Conservation (phyloP, 2,888 invertebrate genomes). For the Gasteruption jaculator region DNA sequence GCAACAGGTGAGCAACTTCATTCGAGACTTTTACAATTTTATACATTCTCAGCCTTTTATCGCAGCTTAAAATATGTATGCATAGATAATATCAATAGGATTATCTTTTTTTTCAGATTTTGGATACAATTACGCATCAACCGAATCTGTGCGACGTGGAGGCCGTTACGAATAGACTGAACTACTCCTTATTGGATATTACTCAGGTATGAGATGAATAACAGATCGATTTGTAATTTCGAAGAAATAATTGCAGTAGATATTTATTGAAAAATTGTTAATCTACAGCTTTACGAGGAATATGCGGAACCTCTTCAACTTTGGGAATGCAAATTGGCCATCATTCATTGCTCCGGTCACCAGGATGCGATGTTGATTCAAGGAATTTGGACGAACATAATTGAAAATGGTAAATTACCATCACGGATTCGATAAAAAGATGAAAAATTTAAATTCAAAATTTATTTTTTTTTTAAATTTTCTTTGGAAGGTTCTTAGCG, state of each 20-base stretch:
- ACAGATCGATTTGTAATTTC: conserved; percentile 6
- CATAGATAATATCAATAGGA: conserved; percentile 1
- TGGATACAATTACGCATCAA: conserved; percentile 62
- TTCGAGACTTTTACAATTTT: background rate
- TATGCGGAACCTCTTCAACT: conserved; percentile 87
- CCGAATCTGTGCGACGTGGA: conserved; percentile 40
- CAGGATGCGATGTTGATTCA: conserved; percentile 84
- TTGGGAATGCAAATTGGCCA: conserved; percentile 91
- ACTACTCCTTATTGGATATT: conserved; percentile 79
- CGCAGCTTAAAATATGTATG: background rate
- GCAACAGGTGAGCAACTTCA: conserved; percentile 51
- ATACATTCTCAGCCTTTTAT: background rate
- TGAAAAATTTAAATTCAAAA: background rate
- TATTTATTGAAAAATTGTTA: conserved; percentile 18
- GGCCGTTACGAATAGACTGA: conserved; percentile 68
- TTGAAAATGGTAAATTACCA: conserved; percentile 56
- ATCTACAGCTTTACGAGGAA: conserved; percentile 79
- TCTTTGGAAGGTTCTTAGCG: background rate
- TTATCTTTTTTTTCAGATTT: conserved; percentile 50
- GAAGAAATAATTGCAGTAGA: too few species aligned
- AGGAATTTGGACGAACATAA: conserved; percentile 86
- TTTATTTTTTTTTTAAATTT: conserved; percentile 1
- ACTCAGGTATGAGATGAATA: conserved; percentile 64
- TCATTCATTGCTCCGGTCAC: conserved; percentile 92
- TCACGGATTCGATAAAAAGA: background rate